These are phyloP conservation scores for Anastrepha ludens DNA, from an alignment of 1,140 invertebrate species.

Conservation along the genomic window DNA sequence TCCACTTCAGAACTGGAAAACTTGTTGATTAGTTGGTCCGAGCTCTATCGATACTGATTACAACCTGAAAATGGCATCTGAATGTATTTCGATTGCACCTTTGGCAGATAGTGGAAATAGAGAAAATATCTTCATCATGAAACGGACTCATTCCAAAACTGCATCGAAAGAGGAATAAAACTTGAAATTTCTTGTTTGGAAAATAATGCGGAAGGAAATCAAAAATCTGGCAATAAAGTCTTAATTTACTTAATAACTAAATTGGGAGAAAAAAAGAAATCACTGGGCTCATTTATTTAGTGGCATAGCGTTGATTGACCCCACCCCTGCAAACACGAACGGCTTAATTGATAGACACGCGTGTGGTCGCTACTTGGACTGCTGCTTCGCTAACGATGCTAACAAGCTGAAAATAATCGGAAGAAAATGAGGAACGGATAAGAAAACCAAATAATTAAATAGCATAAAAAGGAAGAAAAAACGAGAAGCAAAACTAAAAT, in stretches of 20 bases:
- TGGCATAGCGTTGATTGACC: background rate
- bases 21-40: too few relatives aligned
- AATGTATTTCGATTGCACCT: too few relatives aligned
- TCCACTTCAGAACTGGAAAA: too few relatives aligned
- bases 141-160: too few relatives aligned
- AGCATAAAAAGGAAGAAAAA: background rate
- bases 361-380: background rate
- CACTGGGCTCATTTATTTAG: background rate
- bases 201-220: background rate
- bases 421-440: slow-evolving; percentile 21
- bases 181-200: too few relatives aligned
- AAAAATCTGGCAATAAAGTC: background rate
- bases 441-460: slow-evolving; percentile 32
- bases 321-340: background rate
- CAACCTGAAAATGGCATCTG: too few relatives aligned
- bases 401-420: slow-evolving; percentile 39
- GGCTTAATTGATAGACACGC: slow-evolving; percentile 16
- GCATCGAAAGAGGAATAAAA: too few relatives aligned
- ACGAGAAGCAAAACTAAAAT: background rate
- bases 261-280: background rate
- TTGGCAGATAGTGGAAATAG: too few relatives aligned
- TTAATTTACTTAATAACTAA: too few relatives aligned
- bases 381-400: background rate
- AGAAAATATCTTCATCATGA: too few relatives aligned
- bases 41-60: too few relatives aligned